Conservation (phyloP, 2,888 invertebrate species). For the Linnaemya tessellans region DNA sequence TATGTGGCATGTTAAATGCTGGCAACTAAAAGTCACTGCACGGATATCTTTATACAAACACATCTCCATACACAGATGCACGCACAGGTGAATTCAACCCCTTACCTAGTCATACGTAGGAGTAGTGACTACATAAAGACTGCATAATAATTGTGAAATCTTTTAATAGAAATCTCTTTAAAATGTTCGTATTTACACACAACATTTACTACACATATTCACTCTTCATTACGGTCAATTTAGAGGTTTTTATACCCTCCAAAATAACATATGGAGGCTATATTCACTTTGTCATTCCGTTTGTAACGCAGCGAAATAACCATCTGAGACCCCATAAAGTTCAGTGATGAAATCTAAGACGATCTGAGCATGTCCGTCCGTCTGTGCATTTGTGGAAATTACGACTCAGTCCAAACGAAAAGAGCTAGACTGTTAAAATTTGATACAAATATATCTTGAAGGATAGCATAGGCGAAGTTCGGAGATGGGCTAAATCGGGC, state of each 20-base stretch:
- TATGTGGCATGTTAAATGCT: constrained; percentile 75
- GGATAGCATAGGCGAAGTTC: too few relatives aligned
- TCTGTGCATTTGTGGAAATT: too few relatives aligned
- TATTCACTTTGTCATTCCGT: too few relatives aligned
- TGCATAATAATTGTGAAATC: constrained; percentile 66
- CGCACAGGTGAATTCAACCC: constrained; percentile 12
- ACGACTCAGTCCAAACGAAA: too few relatives aligned
- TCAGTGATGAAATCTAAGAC: too few relatives aligned
- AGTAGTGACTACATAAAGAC: constrained; percentile 53
- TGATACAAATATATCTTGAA: too few relatives aligned
- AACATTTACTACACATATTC: constrained; percentile 9
- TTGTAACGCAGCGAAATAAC: too few relatives aligned
- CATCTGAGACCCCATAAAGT: too few relatives aligned
- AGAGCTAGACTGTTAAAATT: too few relatives aligned
- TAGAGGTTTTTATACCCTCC: neutral
- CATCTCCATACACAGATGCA: constrained; percentile 1
- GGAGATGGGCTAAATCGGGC: too few relatives aligned
- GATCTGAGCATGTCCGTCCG: too few relatives aligned
- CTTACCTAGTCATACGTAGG: neutral
- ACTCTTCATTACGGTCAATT: neutral
- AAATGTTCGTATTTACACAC: constrained; percentile 38
- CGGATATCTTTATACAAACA: constrained; percentile 68
- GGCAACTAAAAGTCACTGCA: constrained; percentile 77
- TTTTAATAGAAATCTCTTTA: constrained; percentile 71
- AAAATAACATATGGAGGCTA: too few relatives aligned